A percentile compares a stretch with the other conserved stretches of the same genome.
These are phyloP conservation scores for Lophura nycthemera DNA, from an alignment of 2,113 vertebrate species.

Conservation along the genomic window DNA sequence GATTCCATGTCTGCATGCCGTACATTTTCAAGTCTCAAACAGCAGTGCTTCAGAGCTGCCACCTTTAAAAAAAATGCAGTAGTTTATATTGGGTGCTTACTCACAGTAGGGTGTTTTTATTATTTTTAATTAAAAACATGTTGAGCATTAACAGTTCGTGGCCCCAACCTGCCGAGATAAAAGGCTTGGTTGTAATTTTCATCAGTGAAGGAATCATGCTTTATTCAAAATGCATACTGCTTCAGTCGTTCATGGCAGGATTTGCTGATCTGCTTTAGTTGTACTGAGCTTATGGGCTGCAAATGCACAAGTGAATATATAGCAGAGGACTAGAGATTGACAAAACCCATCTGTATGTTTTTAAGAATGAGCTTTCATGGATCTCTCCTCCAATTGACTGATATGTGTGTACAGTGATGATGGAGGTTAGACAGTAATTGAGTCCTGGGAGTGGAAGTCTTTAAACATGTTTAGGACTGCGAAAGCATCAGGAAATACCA, in stretches of 20 bases:
- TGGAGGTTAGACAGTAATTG: neutral
- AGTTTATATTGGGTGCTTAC: constrained; percentile 21
- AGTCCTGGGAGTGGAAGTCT: constrained; percentile 10
- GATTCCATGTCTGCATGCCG: neutral
- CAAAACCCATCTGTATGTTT: neutral
- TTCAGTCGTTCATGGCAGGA: neutral
- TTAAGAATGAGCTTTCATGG: constrained; percentile 3
- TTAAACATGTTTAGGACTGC: neutral
- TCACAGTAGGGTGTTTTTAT: neutral
- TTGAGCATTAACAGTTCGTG: constrained; percentile 7
- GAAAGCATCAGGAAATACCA: neutral
- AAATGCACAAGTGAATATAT: neutral
- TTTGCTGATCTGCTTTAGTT: constrained; percentile 30
- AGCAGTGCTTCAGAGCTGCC: neutral
- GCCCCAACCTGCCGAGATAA: constrained; percentile 49
- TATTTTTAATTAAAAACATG: neutral
- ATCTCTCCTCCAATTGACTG: neutral
- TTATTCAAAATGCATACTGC: neutral
- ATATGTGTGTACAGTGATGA: neutral
- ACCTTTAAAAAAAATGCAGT: neutral
- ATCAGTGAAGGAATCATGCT: neutral
- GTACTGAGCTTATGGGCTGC: neutral
- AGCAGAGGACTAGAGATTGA: neutral
- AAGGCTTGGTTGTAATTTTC: constrained; percentile 51
- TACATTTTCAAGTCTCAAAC: neutral